A percentile compares a stretch with the other conserved stretches of the same genome.
phyloP scores from a whole-genome alignment of 2,113 vertebrate genomes.

The Arenaria interpres region DNA sequence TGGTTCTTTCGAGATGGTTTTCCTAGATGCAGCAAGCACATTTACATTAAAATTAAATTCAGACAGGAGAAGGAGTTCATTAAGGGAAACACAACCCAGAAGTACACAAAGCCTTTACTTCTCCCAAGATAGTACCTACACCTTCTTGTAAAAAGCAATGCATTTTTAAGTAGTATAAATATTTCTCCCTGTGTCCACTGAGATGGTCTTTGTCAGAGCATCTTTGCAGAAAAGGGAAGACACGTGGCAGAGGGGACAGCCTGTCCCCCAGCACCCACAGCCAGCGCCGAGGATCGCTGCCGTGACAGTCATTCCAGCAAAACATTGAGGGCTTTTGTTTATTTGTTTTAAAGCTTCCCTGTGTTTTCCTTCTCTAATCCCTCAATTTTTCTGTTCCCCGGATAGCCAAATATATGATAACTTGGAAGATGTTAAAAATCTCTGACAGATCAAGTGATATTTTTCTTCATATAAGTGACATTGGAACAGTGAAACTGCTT shows the following conservation, averaged over 20 bases:
- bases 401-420: neutral
- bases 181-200: neutral
- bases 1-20: neutral
- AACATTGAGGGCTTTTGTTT: neutral
- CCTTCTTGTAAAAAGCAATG: neutral
- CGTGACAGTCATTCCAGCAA: neutral
- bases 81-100: neutral
- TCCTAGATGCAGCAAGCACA: neutral
- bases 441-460: neutral
- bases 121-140: neutral
- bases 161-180: neutral
- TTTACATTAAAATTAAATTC: neutral
- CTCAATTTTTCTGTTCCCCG: neutral
- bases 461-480: neutral
- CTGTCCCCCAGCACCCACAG: neutral
- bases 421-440: neutral
- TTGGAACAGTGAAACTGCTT: neutral
- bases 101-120: neutral
- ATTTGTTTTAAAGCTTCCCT: neutral
- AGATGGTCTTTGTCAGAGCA: neutral
- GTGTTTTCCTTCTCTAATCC: neutral
- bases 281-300: neutral
- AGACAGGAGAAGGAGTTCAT: neutral
- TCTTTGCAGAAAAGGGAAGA: neutral
- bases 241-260: fast-evolving